Evolutionary conservation across 1,140 invertebrate species (phyloP).

Genomic region (Eueides isabella): DNA sequence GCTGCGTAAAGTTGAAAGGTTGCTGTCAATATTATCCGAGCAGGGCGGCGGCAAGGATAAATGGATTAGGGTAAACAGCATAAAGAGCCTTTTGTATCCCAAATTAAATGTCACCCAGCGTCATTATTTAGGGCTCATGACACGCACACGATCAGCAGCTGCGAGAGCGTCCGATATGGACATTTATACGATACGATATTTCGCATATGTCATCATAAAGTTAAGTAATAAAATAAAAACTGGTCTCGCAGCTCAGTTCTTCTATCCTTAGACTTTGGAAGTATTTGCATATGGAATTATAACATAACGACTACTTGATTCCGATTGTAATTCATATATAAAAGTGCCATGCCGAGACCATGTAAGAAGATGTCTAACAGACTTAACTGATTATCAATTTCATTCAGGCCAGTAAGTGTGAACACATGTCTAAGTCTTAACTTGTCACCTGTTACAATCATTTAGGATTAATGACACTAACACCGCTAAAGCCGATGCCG

Average conservation of each 20-base stretch:
- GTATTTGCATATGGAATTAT: no score
- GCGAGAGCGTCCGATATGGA: neutral
- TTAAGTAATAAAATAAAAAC: no score
- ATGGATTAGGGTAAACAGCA: conserved; percentile 79
- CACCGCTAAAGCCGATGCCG: neutral
- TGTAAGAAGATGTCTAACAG: neutral
- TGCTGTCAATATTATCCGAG: conserved; percentile 67
- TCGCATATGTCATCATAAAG: neutral
- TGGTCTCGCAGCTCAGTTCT: no score
- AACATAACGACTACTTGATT: no score
- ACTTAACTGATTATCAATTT: neutral
- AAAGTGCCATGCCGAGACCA: no score
- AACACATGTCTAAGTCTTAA: conserved; percentile 8
- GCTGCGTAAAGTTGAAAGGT: conserved; percentile 62
- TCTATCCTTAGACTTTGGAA: no score
- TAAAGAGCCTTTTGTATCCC: conserved; percentile 78
- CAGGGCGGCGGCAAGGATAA: conserved; percentile 50
- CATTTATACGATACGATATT: conserved; percentile 23
- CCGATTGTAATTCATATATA: no score
- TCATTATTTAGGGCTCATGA: conserved; percentile 73
- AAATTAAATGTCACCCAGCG: conserved; percentile 77
- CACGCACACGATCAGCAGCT: conserved; percentile 45
- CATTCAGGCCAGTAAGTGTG: neutral
- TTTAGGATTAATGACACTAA: conserved; percentile 1
- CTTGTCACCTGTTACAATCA: conserved; percentile 8